A percentile compares a stretch with the other conserved stretches of the same genome.
Evolutionary conservation across 1,140 invertebrate species (phyloP).

Genomic region (Macrobrachium rosenbergii): DNA sequence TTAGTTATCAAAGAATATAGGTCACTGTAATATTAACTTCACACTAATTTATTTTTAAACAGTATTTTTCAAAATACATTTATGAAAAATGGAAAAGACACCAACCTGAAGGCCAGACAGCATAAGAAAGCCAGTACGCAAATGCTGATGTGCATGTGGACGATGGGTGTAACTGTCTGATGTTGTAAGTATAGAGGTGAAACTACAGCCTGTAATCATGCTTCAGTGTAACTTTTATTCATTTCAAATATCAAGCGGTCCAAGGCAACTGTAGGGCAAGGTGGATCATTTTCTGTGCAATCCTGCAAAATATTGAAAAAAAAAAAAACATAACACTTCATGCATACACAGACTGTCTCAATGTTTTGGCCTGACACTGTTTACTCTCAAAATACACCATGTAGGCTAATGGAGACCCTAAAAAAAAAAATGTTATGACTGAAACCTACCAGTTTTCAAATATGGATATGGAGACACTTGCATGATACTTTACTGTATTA

Average conservation of each 20-base stretch:
- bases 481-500: too few relatives aligned
- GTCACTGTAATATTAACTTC: too few relatives aligned
- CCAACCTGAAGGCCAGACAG: conserved; percentile 87
- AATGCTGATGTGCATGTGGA: conserved; percentile 79
- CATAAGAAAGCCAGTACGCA: conserved; percentile 90
- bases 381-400: neutral
- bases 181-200: conserved; percentile 83
- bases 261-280: conserved; percentile 90
- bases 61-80: too few relatives aligned
- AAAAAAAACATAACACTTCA: too few relatives aligned
- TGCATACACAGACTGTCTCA: too few relatives aligned
- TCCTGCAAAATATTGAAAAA: conserved; percentile 72
- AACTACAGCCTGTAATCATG: conserved; percentile 89
- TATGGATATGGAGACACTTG: too few relatives aligned
- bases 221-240: conserved; percentile 93
- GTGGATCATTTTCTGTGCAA: conserved; percentile 86
- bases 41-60: too few relatives aligned
- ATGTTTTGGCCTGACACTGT: neutral
- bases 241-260: conserved; percentile 97
- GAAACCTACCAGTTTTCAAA: too few relatives aligned
- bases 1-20: too few relatives aligned
- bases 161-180: conserved; percentile 36
- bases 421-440: too few relatives aligned
- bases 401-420: too few relatives aligned
- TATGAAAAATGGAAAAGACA: neutral